Conservation (phyloP, 2,113 vertebrate species). For the Daphoenositta chrysoptera region DNA sequence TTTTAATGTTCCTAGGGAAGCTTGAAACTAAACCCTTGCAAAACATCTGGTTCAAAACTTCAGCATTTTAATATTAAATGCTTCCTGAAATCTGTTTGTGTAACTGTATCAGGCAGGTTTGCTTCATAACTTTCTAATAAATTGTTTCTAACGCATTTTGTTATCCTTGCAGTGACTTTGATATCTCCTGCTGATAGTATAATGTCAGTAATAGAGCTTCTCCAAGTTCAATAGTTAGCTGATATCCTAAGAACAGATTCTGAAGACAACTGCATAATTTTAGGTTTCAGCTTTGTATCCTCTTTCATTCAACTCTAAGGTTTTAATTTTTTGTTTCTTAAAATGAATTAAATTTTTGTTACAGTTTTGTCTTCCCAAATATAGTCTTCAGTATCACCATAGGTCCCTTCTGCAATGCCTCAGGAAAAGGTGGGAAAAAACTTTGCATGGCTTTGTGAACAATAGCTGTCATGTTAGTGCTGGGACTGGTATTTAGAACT, state of each 20-base stretch:
- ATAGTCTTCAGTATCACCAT: not conserved
- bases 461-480: not conserved
- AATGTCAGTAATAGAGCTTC: not conserved
- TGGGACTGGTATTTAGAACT: not conserved
- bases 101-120: conserved; percentile 6
- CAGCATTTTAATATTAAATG: conserved; percentile 56
- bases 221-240: conserved; percentile 9
- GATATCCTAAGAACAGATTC: not conserved
- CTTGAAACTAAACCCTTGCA: conserved; percentile 41
- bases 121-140: conserved; percentile 11
- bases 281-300: not conserved
- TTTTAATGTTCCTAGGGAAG: conserved; percentile 42
- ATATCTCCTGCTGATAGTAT: conserved; percentile 31
- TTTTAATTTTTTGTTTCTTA: not conserved
- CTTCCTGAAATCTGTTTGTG: conserved; percentile 50
- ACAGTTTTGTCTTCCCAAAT: not conserved
- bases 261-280: not conserved
- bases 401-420: not conserved
- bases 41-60: conserved; percentile 47
- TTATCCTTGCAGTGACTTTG: conserved; percentile 32
- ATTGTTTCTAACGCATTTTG: conserved; percentile 27
- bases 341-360: not conserved
- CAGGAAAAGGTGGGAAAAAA: not conserved
- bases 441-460: not conserved
- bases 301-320: not conserved